Percentiles rank a stretch among this genome's conserved stretches.
Evolutionary conservation across 2,797 vertebrate genomes (phyloP).

Genomic region (Leptodactylus fallax): DNA sequence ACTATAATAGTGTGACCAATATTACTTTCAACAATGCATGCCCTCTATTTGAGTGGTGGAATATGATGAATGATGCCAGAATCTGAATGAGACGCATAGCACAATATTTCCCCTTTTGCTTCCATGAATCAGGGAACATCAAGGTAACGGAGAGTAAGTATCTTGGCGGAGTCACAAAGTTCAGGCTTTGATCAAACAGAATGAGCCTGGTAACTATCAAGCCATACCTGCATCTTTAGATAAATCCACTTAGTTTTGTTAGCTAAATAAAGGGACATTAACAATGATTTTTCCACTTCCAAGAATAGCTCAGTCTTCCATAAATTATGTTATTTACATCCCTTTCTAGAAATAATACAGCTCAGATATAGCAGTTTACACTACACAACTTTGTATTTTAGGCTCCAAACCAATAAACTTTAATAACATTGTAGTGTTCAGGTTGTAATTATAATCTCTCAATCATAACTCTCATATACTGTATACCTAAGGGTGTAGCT

Average conservation of each 20-base stretch:
- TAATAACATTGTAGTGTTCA: too few relatives aligned
- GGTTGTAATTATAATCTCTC: too few relatives aligned
- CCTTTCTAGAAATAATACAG: neutral
- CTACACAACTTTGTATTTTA: neutral
- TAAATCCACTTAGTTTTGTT: neutral
- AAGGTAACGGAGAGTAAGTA: neutral
- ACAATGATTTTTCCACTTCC: neutral
- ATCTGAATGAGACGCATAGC: neutral
- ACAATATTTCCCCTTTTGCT: neutral
- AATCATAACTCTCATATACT: too few relatives aligned
- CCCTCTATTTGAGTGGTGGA: neutral
- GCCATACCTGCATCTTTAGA: neutral
- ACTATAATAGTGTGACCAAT: too few relatives aligned
- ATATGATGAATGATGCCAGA: neutral
- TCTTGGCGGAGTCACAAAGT: neutral
- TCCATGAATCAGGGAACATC: neutral
- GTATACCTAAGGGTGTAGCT: too few relatives aligned
- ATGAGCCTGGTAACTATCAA: neutral
- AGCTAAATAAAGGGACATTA: neutral
- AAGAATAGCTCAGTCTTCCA: neutral
- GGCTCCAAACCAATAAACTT: neutral
- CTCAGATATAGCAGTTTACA: neutral
- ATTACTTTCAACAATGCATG: too few relatives aligned
- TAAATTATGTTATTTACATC: neutral
- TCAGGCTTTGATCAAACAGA: constrained; percentile 14